Conservation (phyloP, 2,113 vertebrate species). For the Garra rufa region DNA sequence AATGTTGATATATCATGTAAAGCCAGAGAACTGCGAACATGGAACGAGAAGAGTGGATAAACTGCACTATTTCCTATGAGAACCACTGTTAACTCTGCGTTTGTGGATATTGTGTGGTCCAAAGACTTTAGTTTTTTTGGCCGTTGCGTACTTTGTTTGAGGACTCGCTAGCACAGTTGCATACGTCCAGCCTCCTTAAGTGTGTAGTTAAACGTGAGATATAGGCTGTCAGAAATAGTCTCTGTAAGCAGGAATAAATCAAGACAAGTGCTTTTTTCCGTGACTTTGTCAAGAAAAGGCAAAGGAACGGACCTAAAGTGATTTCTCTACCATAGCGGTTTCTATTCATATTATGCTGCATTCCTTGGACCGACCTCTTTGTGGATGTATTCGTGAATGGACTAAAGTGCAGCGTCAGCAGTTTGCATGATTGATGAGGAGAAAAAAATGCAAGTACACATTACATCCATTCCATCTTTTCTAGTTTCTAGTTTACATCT, state of each 20-base stretch:
- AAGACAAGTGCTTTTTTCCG: conserved; percentile 6
- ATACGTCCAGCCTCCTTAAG: neutral
- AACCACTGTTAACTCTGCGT: conserved; percentile 38
- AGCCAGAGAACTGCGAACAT: conserved; percentile 51
- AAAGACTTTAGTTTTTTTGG: conserved; percentile 14
- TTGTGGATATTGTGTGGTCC: conserved; percentile 26
- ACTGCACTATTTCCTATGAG: conserved; percentile 55
- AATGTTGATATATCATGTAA: conserved; percentile 59
- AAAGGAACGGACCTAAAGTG: conserved; percentile 16
- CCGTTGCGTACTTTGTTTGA: conserved; percentile 14
- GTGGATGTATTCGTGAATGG: neutral
- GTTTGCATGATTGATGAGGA: conserved; percentile 31
- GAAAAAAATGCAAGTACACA: neutral
- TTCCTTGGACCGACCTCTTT: neutral
- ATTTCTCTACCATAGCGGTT: conserved; percentile 38
- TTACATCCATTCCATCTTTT: neutral
- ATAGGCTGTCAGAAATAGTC: conserved; percentile 27
- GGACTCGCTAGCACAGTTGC: conserved; percentile 26
- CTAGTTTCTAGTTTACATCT: neutral
- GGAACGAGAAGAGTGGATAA: conserved; percentile 53
- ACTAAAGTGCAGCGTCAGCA: conserved; percentile 41
- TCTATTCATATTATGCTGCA: neutral
- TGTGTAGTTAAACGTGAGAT: conserved; percentile 28
- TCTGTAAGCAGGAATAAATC: conserved; percentile 43
- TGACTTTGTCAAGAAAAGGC: conserved; percentile 28